Percentiles rank a stretch among this genome's conserved stretches.
These are phyloP conservation scores for Sarcophilus harrisii DNA, from an alignment of 2,797 vertebrate genomes.

Conservation along the genomic window DNA sequence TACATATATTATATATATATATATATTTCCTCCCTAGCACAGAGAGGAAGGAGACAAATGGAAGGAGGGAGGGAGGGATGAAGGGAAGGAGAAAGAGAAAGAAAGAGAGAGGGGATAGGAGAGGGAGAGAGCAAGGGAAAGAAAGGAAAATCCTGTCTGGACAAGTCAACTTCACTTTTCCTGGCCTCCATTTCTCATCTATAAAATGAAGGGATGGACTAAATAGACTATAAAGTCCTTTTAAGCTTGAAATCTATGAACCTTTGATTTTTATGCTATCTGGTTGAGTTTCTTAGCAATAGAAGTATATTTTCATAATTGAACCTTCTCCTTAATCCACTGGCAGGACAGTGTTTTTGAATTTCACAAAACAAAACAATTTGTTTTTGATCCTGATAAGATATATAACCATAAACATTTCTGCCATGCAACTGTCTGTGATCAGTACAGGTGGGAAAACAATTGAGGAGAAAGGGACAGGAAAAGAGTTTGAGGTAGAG, in stretches of 20 bases:
- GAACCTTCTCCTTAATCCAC: neutral
- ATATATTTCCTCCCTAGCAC: too few species aligned
- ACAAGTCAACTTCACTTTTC: neutral
- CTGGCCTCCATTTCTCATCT: neutral
- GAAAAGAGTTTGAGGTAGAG: neutral
- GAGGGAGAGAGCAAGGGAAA: neutral
- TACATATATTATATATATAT: too few species aligned
- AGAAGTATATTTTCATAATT: neutral
- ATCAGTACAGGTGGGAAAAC: neutral
- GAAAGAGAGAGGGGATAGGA: too few species aligned
- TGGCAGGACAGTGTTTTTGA: neutral
- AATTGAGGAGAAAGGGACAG: neutral
- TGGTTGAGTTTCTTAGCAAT: neutral
- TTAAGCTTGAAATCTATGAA: neutral
- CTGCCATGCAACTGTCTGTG: neutral
- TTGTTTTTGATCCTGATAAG: neutral
- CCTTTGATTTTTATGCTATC: neutral
- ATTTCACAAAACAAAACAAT: neutral
- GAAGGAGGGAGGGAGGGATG: too few species aligned
- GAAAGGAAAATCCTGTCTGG: too few species aligned
- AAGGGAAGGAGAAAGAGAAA: neutral
- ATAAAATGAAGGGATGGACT: neutral
- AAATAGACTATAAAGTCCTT: neutral
- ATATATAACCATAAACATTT: neutral
- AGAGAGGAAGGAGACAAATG: too few species aligned